Percentiles rank a stretch among this genome's conserved stretches.
These are phyloP conservation scores for Ophion obscuratus DNA, from an alignment of 2,888 invertebrate species.

Conservation along the genomic window DNA sequence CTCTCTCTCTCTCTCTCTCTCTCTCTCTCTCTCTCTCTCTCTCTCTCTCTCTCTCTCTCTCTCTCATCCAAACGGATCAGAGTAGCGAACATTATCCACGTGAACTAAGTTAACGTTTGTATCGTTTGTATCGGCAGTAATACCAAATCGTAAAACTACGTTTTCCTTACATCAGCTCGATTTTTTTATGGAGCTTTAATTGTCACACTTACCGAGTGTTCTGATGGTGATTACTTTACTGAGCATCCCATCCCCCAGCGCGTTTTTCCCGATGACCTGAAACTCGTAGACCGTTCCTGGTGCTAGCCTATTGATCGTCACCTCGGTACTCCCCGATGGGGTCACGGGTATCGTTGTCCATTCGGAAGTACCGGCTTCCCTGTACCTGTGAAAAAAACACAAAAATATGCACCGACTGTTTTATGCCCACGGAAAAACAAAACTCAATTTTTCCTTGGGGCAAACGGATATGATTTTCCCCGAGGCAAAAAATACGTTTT, in stretches of 20 bases:
- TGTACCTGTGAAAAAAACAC: slow-evolving; percentile 86
- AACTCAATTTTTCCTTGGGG: background rate
- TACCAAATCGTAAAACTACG: background rate
- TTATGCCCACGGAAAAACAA: background rate
- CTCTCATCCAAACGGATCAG: background rate
- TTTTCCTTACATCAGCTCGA: background rate
- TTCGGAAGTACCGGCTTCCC: slow-evolving; percentile 93
- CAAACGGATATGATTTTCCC: background rate
- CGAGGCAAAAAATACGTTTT: background rate
- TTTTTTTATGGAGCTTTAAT: background rate
- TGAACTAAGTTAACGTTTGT: background rate
- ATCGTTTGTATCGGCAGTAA: background rate
- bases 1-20: background rate
- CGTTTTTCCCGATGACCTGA: slow-evolving; percentile 97
- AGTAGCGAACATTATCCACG: background rate
- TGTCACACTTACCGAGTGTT: slow-evolving; percentile 91
- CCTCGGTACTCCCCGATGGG: slow-evolving; percentile 93
- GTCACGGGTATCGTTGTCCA: slow-evolving; percentile 98
- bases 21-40: background rate
- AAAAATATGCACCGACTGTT: background rate
- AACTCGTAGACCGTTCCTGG: slow-evolving; percentile 98
- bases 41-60: background rate
- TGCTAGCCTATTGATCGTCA: slow-evolving; percentile 94
- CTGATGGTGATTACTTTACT: slow-evolving; percentile 95
- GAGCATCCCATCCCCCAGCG: slow-evolving; percentile 97